Evolutionary conservation across 2,888 invertebrate genomes (phyloP), one percentile per base, ranked within the genome.

Genomic region (Mechanitis messenoides): DNA sequence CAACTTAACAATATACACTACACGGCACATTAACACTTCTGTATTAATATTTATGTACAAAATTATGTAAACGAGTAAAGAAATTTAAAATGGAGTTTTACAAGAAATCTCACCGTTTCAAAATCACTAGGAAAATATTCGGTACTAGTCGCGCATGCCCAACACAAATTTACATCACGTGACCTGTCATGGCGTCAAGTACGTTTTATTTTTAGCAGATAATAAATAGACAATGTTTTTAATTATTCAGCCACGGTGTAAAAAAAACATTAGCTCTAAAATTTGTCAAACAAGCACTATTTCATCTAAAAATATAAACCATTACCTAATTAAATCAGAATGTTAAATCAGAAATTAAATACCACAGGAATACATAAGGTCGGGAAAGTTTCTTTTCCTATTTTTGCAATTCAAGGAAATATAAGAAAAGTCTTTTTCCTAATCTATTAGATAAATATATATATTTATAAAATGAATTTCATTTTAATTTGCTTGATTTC

Each of bases 91-190:
- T 66, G 71, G 70, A 77, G 73, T 77, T 81, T 77, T 68, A 73
- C 72, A 68, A 73, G 71, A 77, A 79, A 77, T 80, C 78, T 80
- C 79, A 83, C 81, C 77, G 82, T 87, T 85, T 83, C 75, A 84
- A 87, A 86, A 84, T 82, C 83, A 81, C 84, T 81, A 77, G 74
- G 78, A 85, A 85, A 84, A 84, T 72, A 72, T 80, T 84, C 80
- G 79, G 77, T 76, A 42, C 42, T 42, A 75, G 79, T 77, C 83
- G 87, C 89, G 89, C 89, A 89, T 89, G 90, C 83, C 87, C 81
- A 76, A 86, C 84, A 80, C 84, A 88, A 89, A 89, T 89, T 90
- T 89, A 89, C 87, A 84, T 90, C 89, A 90, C 89, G 89, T 90
- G 89, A 90, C 83, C 89, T 89, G 88, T 90, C 89, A 90, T 89